These are phyloP conservation scores for Sebastes variabilis DNA, from an alignment of 2,797 vertebrate genomes.

Conservation along the genomic window DNA sequence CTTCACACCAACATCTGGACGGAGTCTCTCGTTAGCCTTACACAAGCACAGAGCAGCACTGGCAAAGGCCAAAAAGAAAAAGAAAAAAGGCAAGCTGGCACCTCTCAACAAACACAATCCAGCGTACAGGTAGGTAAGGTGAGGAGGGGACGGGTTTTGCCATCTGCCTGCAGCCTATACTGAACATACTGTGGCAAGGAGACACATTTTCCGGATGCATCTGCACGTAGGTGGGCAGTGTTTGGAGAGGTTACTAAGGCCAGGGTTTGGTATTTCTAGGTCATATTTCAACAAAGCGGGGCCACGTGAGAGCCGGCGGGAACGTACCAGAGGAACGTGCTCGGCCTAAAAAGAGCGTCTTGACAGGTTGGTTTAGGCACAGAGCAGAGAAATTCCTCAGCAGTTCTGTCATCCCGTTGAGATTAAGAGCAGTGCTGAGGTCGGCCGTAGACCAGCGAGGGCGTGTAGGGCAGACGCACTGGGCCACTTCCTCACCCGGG, in stretches of 20 bases:
- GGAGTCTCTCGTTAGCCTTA: constrained; percentile 23
- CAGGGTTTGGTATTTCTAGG: constrained; percentile 60
- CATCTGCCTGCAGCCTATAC: constrained; percentile 39
- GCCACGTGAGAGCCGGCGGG: constrained; percentile 44
- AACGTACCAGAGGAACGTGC: constrained; percentile 44
- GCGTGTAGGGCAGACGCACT: constrained; percentile 18
- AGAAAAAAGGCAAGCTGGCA: constrained; percentile 1
- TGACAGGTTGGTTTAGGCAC: constrained; percentile 73
- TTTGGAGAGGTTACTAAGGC: constrained; percentile 60
- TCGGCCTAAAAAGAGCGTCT: constrained; percentile 22
- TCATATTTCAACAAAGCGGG: constrained; percentile 66
- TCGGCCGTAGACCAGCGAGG: constrained; percentile 52
- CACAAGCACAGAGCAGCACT: constrained; percentile 28
- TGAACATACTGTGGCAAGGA: constrained; percentile 43
- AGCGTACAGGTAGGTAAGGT: constrained; percentile 45
- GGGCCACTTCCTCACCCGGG: constrained; percentile 34
- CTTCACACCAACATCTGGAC: constrained; percentile 73
- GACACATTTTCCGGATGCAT: constrained; percentile 63
- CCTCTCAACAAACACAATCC: constrained; percentile 17
- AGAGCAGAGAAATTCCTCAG: constrained; percentile 83
- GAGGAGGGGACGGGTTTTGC: constrained; percentile 1
- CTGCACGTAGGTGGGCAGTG: constrained; percentile 57
- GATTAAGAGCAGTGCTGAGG: constrained; percentile 56
- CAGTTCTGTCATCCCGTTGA: constrained; percentile 66
- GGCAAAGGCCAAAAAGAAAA: not conserved